Percentiles rank a stretch among this genome's conserved stretches.
These are phyloP conservation scores for Barnardius zonarius DNA, from an alignment of 2,113 vertebrate genomes.

Conservation along the genomic window DNA sequence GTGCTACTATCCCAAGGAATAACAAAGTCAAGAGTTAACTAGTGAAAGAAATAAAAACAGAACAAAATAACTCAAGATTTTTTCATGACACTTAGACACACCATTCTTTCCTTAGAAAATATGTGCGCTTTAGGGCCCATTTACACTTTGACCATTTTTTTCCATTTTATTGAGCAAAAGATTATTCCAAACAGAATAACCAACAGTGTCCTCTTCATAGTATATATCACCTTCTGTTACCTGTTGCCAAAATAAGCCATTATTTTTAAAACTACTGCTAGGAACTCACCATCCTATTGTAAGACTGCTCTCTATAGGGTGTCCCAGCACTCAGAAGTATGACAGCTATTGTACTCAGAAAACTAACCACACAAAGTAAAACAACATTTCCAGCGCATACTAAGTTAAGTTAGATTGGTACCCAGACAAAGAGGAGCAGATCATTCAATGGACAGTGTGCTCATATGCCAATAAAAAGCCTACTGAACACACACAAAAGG, in stretches of 20 bases:
- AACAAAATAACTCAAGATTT: not conserved
- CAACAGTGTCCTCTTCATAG: not conserved
- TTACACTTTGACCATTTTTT: not conserved
- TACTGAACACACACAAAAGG: not conserved
- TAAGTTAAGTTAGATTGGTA: not conserved
- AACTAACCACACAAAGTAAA: not conserved
- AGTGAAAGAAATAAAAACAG: not conserved
- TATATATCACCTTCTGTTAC: not conserved
- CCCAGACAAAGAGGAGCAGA: not conserved
- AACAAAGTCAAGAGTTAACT: not conserved
- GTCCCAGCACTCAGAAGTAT: not conserved
- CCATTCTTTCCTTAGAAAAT: not conserved
- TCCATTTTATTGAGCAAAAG: not conserved
- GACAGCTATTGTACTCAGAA: not conserved
- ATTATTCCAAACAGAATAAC: not conserved
- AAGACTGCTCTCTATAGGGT: not conserved
- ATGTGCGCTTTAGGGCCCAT: not conserved
- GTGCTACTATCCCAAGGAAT: not conserved
- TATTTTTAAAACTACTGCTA: not conserved
- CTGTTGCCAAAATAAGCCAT: not conserved
- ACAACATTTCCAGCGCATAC: not conserved
- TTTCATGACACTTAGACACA: not conserved
- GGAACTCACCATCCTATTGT: not conserved
- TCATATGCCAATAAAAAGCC: not conserved
- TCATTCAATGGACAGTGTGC: not conserved